A percentile compares a stretch with the other conserved stretches of the same genome.
Conservation (phyloP, 2,113 vertebrate species). For the Bos javanicus region DNA sequence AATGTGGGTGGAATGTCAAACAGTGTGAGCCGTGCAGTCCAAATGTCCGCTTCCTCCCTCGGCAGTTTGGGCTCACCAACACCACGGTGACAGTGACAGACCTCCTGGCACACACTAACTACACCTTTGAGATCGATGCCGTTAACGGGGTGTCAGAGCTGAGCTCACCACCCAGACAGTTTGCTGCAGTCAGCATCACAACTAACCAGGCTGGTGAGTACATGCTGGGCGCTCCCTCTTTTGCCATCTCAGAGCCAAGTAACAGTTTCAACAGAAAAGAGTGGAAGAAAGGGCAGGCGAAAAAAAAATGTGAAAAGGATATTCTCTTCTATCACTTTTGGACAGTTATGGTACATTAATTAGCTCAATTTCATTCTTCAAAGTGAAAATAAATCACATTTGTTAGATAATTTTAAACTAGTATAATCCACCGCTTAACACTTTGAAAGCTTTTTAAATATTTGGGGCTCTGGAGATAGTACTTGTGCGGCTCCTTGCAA, state of each 20-base stretch:
- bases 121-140: conserved; percentile 97
- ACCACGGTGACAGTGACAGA: conserved; percentile 94
- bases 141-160: conserved; percentile 92
- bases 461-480: background rate
- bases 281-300: no score
- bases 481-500: background rate
- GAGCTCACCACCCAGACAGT: conserved; percentile 86
- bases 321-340: background rate
- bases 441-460: background rate
- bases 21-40: conserved; percentile 91
- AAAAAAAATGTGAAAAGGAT: background rate
- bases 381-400: background rate
- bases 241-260: background rate
- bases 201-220: conserved; percentile 98
- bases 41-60: conserved; percentile 92
- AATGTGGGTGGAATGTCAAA: conserved; percentile 83
- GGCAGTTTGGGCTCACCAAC: conserved; percentile 90
- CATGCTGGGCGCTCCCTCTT: background rate
- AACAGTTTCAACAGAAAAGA: background rate
- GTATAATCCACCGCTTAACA: background rate
- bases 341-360: background rate
- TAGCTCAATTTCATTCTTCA: background rate
- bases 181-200: conserved; percentile 95
- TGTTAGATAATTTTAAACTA: background rate
- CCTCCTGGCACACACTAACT: conserved; percentile 97